Percentiles rank a stretch among this genome's conserved stretches.
These are phyloP conservation scores for Drosophila emarginata DNA, from an alignment of 2,888 invertebrate species.

Conservation along the genomic window DNA sequence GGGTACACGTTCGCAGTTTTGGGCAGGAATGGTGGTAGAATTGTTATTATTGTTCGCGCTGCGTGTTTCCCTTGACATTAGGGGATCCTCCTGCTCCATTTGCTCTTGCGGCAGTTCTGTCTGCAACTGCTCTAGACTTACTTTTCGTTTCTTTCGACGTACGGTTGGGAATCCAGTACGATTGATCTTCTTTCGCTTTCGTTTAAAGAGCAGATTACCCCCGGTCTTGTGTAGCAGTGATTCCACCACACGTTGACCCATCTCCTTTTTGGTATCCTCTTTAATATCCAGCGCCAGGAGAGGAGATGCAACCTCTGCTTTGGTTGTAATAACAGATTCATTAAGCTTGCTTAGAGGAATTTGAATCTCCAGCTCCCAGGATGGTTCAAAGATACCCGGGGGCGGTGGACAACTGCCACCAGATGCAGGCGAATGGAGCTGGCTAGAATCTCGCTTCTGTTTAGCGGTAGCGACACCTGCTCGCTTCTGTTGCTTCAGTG, in stretches of 20 bases:
- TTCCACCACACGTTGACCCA: slow-evolving; percentile 77
- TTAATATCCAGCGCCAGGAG: slow-evolving; percentile 77
- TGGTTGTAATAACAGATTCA: slow-evolving; percentile 82
- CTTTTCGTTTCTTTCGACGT: slow-evolving; percentile 90
- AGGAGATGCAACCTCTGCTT: slow-evolving; percentile 82
- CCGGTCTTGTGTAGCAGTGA: slow-evolving; percentile 80
- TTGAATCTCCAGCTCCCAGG: slow-evolving; percentile 87
- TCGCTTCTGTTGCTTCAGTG: slow-evolving; percentile 83
- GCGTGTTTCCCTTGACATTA: slow-evolving; percentile 48
- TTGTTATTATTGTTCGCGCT: slow-evolving; percentile 27
- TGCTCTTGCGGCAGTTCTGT: slow-evolving; percentile 7
- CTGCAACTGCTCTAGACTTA: slow-evolving; percentile 51
- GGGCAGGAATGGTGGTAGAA: slow-evolving; percentile 22
- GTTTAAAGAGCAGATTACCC: slow-evolving; percentile 82
- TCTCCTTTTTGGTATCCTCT: slow-evolving; percentile 65
- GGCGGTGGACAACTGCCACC: slow-evolving; percentile 80
- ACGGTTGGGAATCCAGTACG: slow-evolving; percentile 94
- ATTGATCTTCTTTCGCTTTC: slow-evolving; percentile 90
- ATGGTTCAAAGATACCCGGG: slow-evolving; percentile 88
- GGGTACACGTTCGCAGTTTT: slow-evolving; percentile 86
- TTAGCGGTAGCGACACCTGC: slow-evolving; percentile 81
- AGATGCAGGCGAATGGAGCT: slow-evolving; percentile 54
- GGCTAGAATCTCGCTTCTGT: slow-evolving; percentile 30
- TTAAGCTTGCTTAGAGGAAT: slow-evolving; percentile 85
- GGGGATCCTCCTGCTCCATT: slow-evolving; percentile 25